Percentiles rank a stretch among this genome's conserved stretches.
phyloP scores from a whole-genome alignment of 2,113 vertebrate species.

The Hiodon tergisus region DNA sequence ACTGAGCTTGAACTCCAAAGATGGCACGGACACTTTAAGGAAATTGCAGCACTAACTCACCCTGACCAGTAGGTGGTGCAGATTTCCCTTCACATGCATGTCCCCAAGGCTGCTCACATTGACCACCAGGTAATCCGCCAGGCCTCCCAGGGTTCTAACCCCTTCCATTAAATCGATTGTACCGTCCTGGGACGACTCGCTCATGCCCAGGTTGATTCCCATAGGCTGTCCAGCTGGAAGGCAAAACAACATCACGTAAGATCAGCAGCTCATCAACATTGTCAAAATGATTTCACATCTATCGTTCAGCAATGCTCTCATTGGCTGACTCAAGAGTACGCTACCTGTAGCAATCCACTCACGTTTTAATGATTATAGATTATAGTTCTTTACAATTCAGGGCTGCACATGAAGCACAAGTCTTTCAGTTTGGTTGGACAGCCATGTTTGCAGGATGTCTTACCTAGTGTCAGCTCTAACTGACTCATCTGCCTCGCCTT shows the following conservation, averaged over 20 bases:
- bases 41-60: conserved; percentile 47
- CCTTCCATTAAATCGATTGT: conserved; percentile 77
- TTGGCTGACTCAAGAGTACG: too few relatives aligned
- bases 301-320: too few relatives aligned
- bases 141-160: conserved; percentile 70
- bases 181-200: conserved; percentile 77
- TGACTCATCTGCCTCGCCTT: conserved; percentile 65
- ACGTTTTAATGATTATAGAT: too few relatives aligned
- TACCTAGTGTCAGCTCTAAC: conserved; percentile 67
- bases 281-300: too few relatives aligned
- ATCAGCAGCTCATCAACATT: neutral
- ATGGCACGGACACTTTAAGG: neutral
- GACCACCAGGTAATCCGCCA: conserved; percentile 91
- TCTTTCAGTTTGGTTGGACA: too few relatives aligned
- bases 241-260: conserved; percentile 13
- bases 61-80: conserved; percentile 69
- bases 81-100: conserved; percentile 71
- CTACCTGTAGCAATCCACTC: too few relatives aligned
- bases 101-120: conserved; percentile 85
- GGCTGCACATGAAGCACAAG: too few relatives aligned
- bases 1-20: neutral
- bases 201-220: conserved; percentile 92
- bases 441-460: neutral
- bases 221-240: conserved; percentile 77
- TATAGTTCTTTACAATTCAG: too few relatives aligned